Evolutionary conservation across 2,888 invertebrate genomes (phyloP).

Genomic region (Rambutsinella grinnellia): DNA sequence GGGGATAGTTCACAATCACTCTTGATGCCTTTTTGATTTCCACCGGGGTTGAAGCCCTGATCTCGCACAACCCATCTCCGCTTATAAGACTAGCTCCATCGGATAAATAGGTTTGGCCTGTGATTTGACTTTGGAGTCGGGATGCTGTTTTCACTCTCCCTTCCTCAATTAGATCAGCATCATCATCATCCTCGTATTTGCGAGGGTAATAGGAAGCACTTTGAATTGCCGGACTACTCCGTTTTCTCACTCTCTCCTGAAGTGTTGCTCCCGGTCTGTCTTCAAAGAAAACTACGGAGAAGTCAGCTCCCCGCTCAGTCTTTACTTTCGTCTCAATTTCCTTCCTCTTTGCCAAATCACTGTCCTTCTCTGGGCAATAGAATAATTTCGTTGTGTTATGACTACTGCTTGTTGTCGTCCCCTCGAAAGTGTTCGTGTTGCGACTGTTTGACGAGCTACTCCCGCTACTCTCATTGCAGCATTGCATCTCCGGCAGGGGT

Average conservation of each 20-base stretch:
- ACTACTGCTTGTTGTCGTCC: constrained; percentile 25
- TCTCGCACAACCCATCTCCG: constrained; percentile 52
- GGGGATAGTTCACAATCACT: constrained; percentile 63
- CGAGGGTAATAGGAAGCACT: constrained; percentile 6
- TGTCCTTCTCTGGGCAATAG: constrained; percentile 54
- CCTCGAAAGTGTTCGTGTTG: constrained; percentile 63
- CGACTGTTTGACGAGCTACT: constrained; percentile 64
- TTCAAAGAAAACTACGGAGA: constrained; percentile 52
- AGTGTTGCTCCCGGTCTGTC: constrained; percentile 24
- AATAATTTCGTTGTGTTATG: constrained; percentile 26
- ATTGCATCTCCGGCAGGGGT: constrained; percentile 56
- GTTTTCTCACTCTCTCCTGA: constrained; percentile 42
- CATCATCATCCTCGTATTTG: constrained; percentile 20
- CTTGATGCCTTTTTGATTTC: constrained; percentile 65
- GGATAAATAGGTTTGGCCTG: constrained; percentile 55
- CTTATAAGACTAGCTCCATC: constrained; percentile 51
- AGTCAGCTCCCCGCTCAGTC: constrained; percentile 23
- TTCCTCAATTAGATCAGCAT: constrained; percentile 29
- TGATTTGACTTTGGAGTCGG: constrained; percentile 43
- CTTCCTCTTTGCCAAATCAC: constrained; percentile 50
- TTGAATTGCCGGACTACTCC: constrained; percentile 40
- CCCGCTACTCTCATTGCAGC: constrained; percentile 64
- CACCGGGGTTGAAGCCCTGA: constrained; percentile 64
- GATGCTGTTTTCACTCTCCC: not conserved
- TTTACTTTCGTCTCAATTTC: constrained; percentile 11